Evolutionary conservation across 2,797 vertebrate genomes (phyloP).

Genomic region (Rhabdophis nuchalis): DNA sequence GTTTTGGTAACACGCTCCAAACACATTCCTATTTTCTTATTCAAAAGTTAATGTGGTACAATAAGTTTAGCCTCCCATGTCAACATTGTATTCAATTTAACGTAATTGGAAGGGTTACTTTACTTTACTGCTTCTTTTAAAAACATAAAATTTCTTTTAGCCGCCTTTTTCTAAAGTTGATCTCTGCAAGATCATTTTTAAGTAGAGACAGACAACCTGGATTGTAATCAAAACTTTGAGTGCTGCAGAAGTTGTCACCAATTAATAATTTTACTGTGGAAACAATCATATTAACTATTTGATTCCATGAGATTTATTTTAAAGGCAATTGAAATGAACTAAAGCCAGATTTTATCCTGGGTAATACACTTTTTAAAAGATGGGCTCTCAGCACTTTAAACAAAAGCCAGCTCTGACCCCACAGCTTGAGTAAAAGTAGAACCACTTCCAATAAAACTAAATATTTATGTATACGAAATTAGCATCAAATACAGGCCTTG

Average conservation of each 20-base stretch:
- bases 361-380: not conserved
- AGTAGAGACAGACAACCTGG: not conserved
- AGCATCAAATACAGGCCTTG: not conserved
- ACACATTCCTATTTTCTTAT: not conserved
- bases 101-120: not conserved
- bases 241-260: not conserved
- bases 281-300: not conserved
- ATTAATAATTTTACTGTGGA: not conserved
- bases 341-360: not conserved
- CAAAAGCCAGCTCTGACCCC: not conserved
- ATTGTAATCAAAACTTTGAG: not conserved
- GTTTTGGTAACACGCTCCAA: not conserved
- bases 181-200: not conserved
- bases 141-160: not conserved
- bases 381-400: not conserved
- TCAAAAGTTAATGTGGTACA: not conserved
- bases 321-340: not conserved
- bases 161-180: not conserved
- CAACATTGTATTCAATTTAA: not conserved
- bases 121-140: too few relatives aligned
- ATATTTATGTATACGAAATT: not conserved
- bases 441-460: not conserved
- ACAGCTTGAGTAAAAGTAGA: not conserved
- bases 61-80: not conserved
- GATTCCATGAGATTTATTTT: not conserved